These are phyloP conservation scores for Meloidogyne floridensis DNA, from an alignment of 1,140 invertebrate species.

Conservation along the genomic window DNA sequence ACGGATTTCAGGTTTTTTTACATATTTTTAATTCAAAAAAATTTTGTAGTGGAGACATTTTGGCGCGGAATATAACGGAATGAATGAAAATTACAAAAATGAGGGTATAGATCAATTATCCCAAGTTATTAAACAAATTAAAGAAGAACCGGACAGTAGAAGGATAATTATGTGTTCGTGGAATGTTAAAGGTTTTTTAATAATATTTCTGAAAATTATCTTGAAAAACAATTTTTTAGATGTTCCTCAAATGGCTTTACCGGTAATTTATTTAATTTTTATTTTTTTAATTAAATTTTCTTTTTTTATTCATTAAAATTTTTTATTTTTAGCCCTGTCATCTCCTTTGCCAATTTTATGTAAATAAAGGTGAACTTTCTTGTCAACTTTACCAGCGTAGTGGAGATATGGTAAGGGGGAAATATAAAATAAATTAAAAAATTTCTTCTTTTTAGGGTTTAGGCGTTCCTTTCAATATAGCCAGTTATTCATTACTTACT, in stretches of 20 bases:
- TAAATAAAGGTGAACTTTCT: conserved; percentile 78
- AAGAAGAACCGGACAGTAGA: conserved; percentile 71
- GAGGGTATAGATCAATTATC: conserved; percentile 88
- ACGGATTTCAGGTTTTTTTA: conserved; percentile 93
- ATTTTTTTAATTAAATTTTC: not conserved
- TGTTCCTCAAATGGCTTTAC: conserved; percentile 87
- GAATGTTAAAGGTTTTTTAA: conserved; percentile 65
- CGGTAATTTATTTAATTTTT: conserved; percentile 64
- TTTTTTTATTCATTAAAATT: no score
- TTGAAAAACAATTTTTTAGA: conserved; percentile 69
- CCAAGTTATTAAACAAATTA: conserved; percentile 81
- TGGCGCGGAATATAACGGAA: conserved; percentile 86
- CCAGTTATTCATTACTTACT: conserved; percentile 90
- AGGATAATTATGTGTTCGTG: conserved; percentile 66
- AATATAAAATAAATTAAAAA: not conserved
- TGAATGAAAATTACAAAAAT: conserved; percentile 76
- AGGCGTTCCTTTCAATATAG: conserved; percentile 98
- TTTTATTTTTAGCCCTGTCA: conserved; percentile 78
- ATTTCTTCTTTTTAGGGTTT: conserved; percentile 73
- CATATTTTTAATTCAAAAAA: not conserved
- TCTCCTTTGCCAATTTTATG: conserved; percentile 91
- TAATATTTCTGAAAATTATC: conserved; percentile 1
- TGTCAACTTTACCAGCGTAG: conserved; percentile 94
- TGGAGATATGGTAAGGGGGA: conserved; percentile 79
- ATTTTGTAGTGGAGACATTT: conserved; percentile 86